Percentiles rank a stretch among this genome's conserved stretches.
phyloP scores from a whole-genome alignment of 1,140 invertebrate species.

The Riptortus pedestris region DNA sequence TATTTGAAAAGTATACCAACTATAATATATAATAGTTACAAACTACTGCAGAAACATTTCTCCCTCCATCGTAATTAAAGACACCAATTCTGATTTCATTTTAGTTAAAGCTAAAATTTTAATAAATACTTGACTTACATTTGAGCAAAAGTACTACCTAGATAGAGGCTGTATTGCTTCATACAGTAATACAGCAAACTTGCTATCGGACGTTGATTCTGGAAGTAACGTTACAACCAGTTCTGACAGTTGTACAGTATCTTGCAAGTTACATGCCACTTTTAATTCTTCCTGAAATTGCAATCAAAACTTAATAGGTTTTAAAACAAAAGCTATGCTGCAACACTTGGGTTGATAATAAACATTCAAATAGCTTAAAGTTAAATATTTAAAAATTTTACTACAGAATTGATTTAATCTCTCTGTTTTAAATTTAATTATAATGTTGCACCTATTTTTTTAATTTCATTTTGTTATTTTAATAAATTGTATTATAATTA shows the following conservation, averaged over 20 bases:
- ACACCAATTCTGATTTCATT: too few relatives aligned
- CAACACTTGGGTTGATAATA: neutral
- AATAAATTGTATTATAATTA: too few relatives aligned
- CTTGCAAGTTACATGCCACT: neutral
- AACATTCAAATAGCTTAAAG: neutral
- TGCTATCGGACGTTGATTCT: slow-evolving; percentile 25
- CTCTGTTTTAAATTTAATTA: neutral
- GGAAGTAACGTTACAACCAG: slow-evolving; percentile 26
- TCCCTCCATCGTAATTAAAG: too few relatives aligned
- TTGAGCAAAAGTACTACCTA: too few relatives aligned
- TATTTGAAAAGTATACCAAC: too few relatives aligned
- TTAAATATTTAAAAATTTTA: neutral
- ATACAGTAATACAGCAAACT: slow-evolving; percentile 26
- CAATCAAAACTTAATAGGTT: too few relatives aligned
- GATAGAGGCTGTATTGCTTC: slow-evolving; percentile 28
- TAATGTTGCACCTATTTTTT: too few relatives aligned
- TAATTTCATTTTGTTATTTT: too few relatives aligned
- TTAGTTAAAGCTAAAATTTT: too few relatives aligned
- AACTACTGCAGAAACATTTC: too few relatives aligned
- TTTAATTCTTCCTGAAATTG: slow-evolving; percentile 16
- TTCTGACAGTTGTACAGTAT: slow-evolving; percentile 26
- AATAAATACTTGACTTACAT: too few relatives aligned
- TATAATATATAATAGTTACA: too few relatives aligned
- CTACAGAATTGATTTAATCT: neutral
- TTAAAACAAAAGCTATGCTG: neutral